Evolutionary conservation across 1,140 invertebrate species (phyloP), one percentile per base, ranked within the genome.

Genomic region (Eupristina koningsbergeri): DNA sequence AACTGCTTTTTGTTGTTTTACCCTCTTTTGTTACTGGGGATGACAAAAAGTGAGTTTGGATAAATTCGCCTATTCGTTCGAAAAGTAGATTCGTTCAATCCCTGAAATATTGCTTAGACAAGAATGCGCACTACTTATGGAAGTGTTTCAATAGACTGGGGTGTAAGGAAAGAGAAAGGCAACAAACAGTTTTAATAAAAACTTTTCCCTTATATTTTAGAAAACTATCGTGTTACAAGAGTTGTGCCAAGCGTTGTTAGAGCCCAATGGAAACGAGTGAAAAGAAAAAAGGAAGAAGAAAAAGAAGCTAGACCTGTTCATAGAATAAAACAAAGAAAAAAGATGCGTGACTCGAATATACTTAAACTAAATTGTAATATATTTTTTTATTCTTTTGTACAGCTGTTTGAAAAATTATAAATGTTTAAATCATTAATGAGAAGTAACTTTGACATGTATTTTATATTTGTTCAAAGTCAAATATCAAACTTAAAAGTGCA

Each of bases 171-270:
- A 15, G 19, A n/a, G 47, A 80, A n/a, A 53, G 80, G 63, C 58
- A 22, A 69, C 77, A 26, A 45, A 29, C 53, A 82, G 80, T 64
- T 64, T 64, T 76, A 64, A 82, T 82, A 77, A 83, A 77, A 71
- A 83, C 74, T 83, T 83, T 78, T 45, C 34, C 39, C 36, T 73
- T 69, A 58, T 71, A 83, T 83, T 76, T 76, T 47, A 71, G 58
- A 15, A 64, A 78, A 78, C 76, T 39, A 64, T 41, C 41, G 58
- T 26, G 53, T 58, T 58, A 61, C 7, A 58, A 58, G 31, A 76
- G 31, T 76, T 17, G 71, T 39, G 63, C 75, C 73, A 39, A 75
- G 58, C 50, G 31, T 41, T 63, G 50, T 61, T 31, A 61, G 58
- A 45, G 73, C 17, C 22, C 29, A 22, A 29, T 29, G 64, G 29